Percentiles rank a stretch among this genome's conserved stretches.
Conservation (phyloP, 1,140 invertebrate species). For the Eriocheir sinensis region DNA sequence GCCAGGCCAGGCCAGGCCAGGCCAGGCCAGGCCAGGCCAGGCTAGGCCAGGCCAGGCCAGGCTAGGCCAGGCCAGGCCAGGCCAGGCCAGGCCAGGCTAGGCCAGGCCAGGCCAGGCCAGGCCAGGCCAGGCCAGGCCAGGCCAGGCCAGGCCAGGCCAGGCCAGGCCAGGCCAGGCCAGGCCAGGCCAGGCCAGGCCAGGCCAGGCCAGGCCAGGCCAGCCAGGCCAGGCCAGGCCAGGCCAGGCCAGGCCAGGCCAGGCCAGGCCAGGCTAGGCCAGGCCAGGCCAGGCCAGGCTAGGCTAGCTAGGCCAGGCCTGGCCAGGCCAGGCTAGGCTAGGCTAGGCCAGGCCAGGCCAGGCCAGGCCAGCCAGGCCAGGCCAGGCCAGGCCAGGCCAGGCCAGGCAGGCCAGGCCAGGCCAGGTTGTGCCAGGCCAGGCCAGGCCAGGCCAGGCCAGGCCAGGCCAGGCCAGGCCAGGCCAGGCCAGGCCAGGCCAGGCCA, state of each 20-base stretch:
- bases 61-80: conserved; percentile 78
- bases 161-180: conserved; percentile 70
- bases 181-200: conserved; percentile 38
- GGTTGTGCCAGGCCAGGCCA: conserved; percentile 53
- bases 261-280: conserved; percentile 75
- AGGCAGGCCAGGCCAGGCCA: conserved; percentile 45
- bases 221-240: conserved; percentile 66
- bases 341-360: conserved; percentile 78
- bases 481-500: conserved; percentile 60
- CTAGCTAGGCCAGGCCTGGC: conserved; percentile 50
- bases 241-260: conserved; percentile 78
- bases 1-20: conserved; percentile 66
- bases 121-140: conserved; percentile 75
- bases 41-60: conserved; percentile 71
- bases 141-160: conserved; percentile 75
- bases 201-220: conserved; percentile 59
- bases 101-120: conserved; percentile 50
- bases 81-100: conserved; percentile 56
- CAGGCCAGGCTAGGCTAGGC: conserved; percentile 65
- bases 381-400: conserved; percentile 62
- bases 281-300: conserved; percentile 74
- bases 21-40: conserved; percentile 53
- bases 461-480: conserved; percentile 57
- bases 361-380: conserved; percentile 74
- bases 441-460: conserved; percentile 45